Evolutionary conservation across 2,797 vertebrate genomes (phyloP).

Genomic region (Lophius americanus): DNA sequence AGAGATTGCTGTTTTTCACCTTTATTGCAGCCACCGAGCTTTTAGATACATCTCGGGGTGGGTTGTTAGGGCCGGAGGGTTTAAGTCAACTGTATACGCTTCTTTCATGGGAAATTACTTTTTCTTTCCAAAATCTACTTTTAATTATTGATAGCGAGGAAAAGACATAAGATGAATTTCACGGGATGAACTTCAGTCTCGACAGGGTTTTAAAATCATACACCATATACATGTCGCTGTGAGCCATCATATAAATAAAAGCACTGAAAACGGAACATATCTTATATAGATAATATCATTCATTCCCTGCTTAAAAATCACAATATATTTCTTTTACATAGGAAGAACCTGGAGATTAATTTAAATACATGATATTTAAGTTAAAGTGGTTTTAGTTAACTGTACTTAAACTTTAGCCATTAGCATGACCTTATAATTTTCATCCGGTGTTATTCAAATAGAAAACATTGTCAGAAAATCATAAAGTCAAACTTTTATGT

Average conservation of each 20-base stretch:
- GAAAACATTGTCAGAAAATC: no score
- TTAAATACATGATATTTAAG: constrained; percentile 2
- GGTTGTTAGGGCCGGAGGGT: constrained; percentile 66
- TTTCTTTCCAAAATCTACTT: constrained; percentile 71
- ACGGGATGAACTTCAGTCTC: constrained; percentile 63
- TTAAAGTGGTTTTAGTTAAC: constrained; percentile 2
- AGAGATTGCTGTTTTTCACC: constrained; percentile 72
- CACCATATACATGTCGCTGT: constrained; percentile 46
- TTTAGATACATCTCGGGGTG: constrained; percentile 65
- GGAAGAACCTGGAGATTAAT: constrained; percentile 1
- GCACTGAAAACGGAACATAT: constrained; percentile 13
- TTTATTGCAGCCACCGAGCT: constrained; percentile 75
- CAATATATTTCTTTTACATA: constrained; percentile 37
- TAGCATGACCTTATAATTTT: constrained; percentile 1
- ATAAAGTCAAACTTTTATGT: no score
- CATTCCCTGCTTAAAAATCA: constrained; percentile 36
- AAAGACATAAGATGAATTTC: constrained; percentile 63
- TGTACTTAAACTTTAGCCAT: not conserved
- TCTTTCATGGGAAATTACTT: constrained; percentile 78
- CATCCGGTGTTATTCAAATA: no score
- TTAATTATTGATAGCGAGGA: constrained; percentile 77
- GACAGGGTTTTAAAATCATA: constrained; percentile 59
- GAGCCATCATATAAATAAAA: constrained; percentile 47
- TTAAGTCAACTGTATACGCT: constrained; percentile 67
- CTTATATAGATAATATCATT: constrained; percentile 28